A percentile compares a stretch with the other conserved stretches of the same genome.
phyloP scores from a whole-genome alignment of 2,113 vertebrate genomes.

The Erythrolamprus reginae region DNA sequence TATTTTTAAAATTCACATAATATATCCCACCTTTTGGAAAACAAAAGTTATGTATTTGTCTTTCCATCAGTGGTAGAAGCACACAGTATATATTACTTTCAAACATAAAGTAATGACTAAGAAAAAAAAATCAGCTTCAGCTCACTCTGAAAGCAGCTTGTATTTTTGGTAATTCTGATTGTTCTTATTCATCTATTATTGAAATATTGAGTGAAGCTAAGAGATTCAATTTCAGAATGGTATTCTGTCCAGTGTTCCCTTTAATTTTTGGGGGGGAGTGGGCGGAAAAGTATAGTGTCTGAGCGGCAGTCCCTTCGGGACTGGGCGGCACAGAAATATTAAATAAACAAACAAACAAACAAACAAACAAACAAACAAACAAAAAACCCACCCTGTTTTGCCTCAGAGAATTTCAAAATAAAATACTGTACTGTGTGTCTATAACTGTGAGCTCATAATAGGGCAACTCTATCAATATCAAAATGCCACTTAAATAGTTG shows the following conservation, averaged over 20 bases:
- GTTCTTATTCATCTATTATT: background rate
- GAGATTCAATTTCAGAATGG: conserved; percentile 6
- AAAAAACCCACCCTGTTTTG: too few species aligned
- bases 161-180: background rate
- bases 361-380: too few species aligned
- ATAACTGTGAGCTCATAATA: too few species aligned
- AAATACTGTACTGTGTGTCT: too few species aligned
- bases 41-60: background rate
- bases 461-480: too few species aligned
- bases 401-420: too few species aligned
- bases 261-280: too few species aligned
- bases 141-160: background rate
- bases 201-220: conserved; percentile 7
- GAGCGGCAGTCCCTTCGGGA: too few species aligned
- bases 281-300: too few species aligned
- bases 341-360: too few species aligned
- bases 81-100: background rate
- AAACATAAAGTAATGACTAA: background rate
- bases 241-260: background rate
- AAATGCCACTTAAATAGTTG: too few species aligned
- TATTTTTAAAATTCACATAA: background rate
- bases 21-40: background rate
- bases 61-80: background rate
- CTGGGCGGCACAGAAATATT: too few species aligned
- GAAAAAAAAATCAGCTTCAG: background rate